These are phyloP conservation scores for Argyra leucocephala DNA, from an alignment of 2,888 invertebrate genomes.

Conservation along the genomic window DNA sequence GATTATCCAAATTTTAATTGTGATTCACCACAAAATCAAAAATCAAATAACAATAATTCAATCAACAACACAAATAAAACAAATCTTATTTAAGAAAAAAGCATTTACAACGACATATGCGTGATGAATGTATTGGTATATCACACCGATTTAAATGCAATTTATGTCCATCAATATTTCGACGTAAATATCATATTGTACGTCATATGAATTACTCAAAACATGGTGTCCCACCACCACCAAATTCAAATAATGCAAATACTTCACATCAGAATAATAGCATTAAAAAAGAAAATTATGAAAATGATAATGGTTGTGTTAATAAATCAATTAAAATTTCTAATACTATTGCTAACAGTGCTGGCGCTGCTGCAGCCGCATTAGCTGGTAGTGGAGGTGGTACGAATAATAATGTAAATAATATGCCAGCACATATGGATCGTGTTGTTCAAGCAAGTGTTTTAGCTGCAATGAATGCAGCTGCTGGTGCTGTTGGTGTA, in stretches of 20 bases:
- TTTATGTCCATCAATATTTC: constrained; percentile 45
- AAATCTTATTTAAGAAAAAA: constrained; percentile 52
- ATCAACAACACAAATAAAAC: not conserved
- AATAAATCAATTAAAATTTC: constrained; percentile 15
- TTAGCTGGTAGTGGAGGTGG: constrained; percentile 19
- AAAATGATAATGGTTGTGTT: constrained; percentile 24
- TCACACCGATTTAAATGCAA: constrained; percentile 47
- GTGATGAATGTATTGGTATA: constrained; percentile 47
- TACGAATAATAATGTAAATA: constrained; percentile 4
- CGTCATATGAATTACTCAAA: constrained; percentile 44
- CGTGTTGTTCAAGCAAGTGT: constrained; percentile 29
- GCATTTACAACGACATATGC: constrained; percentile 51
- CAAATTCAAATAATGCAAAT: constrained; percentile 32
- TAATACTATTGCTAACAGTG: not conserved
- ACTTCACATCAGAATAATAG: constrained; percentile 22
- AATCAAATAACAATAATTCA: not conserved
- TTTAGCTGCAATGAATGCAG: constrained; percentile 38
- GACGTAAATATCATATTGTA: constrained; percentile 47
- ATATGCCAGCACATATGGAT: constrained; percentile 19
- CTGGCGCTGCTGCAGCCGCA: constrained; percentile 19
- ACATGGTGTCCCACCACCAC: constrained; percentile 38
- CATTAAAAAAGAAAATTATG: constrained; percentile 33
- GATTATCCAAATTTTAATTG: constrained; percentile 12
- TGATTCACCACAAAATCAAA: not conserved
- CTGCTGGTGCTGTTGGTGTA: constrained; percentile 28